Evolutionary conservation across 2,113 vertebrate genomes (phyloP).

Genomic region (Xiphias gladius): DNA sequence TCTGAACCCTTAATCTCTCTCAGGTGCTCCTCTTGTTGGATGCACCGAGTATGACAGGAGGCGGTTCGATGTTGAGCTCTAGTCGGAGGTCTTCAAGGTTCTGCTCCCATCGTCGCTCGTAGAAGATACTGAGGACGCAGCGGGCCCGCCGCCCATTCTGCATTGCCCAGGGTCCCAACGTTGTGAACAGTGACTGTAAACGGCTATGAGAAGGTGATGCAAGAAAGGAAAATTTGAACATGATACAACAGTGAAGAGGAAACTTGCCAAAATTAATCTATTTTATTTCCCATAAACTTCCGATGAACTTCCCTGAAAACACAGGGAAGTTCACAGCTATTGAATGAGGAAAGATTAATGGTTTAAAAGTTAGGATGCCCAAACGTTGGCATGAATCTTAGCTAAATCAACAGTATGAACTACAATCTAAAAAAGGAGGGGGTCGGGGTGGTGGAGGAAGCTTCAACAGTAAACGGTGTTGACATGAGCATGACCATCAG

Average conservation of each 20-base stretch:
- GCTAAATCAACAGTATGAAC: too few species aligned
- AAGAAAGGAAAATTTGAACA: neutral
- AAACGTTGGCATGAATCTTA: too few species aligned
- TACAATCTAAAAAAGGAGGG: too few species aligned
- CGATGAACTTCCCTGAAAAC: neutral
- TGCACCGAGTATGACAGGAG: slow-evolving; percentile 69
- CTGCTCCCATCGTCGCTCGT: slow-evolving; percentile 95
- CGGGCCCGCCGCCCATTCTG: slow-evolving; percentile 83
- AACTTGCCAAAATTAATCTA: neutral
- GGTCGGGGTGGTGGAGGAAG: too few species aligned
- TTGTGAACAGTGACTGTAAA: slow-evolving; percentile 82
- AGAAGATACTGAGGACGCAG: slow-evolving; percentile 91
- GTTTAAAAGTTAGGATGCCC: slow-evolving; percentile 16
- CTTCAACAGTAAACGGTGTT: neutral
- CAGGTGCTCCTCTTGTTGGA: slow-evolving; percentile 27
- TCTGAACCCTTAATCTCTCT: neutral
- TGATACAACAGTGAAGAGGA: slow-evolving; percentile 6
- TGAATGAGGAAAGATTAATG: slow-evolving; percentile 27
- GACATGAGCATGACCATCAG: neutral
- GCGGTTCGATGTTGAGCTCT: slow-evolving; percentile 90
- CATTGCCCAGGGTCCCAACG: slow-evolving; percentile 93
- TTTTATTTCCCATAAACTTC: neutral
- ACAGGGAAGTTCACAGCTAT: neutral
- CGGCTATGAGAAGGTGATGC: slow-evolving; percentile 76
- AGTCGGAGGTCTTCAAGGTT: slow-evolving; percentile 86